Base-by-base conservation (phyloP, 2,797 vertebrate genomes). In the Oophaga sylvatica region DNA sequence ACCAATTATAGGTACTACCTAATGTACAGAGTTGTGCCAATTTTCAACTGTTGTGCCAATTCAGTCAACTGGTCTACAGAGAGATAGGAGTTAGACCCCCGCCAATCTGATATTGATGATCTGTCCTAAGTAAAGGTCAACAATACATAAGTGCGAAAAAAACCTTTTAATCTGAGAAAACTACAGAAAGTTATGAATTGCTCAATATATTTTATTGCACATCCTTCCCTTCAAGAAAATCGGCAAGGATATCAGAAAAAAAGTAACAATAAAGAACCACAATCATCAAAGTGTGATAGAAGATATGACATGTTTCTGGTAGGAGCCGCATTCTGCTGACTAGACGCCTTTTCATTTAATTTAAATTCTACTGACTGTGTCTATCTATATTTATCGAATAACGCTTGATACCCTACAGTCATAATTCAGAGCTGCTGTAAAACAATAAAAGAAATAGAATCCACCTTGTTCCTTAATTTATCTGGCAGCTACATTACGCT, bases 391-490 rank as follows among this genome's bases (percentile, higher is more conserved):
- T 76, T 56, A 26, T 56, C 20, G 53, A 53, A 76, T 56, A 56
- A 76, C n/a, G 73, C 22, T 76, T 53, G 45, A 76, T 76, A 76
- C 22, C 73, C 73, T 76, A 76, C 45, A 76, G 20, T 76, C 41
- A 53, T 76, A 26, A 53, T 76, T 76, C 35, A 53, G 22, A 22
- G 73, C 22, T 15, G 73, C 45, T 56, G 45, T 56, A 76, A 48
- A 76, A 76, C 73, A 76, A 53, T 53, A 76, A 76, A 76, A 76
- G 73, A 76, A 76, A 76, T 56, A 56, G 45, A 76, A 76, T 53
- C 71, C 45, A 75, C 71, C 41, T 75, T 48, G 19, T n/a, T 22
- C 8, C 41, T 48, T 48, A 75, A 48, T 75, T 75, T 75, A 75
- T 41, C n/a, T 56, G 22, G 12, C 53, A 76, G 73, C 26, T 76